phyloP scores from a whole-genome alignment of 92 coral and sea anemone species.

The Palythoa heliodiscus region DNA sequence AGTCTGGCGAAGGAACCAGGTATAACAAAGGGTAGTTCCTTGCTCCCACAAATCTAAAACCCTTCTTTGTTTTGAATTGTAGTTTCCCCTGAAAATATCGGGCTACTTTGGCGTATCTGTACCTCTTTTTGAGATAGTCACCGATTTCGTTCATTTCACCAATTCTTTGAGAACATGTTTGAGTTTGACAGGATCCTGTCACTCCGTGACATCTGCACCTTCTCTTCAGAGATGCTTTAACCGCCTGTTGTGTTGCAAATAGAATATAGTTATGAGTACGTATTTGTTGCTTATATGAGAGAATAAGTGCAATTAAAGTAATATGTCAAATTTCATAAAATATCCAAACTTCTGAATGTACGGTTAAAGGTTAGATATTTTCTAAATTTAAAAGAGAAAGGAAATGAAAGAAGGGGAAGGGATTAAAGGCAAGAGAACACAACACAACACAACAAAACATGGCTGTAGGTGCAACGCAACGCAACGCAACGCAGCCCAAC shows the following conservation, averaged over 20 bases:
- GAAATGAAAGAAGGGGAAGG: no score
- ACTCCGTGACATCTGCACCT: slow-evolving; percentile 91
- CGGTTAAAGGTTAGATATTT: no score
- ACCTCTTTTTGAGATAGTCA: slow-evolving; percentile 62
- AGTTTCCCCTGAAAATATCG: slow-evolving; percentile 31
- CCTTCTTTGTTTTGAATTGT: slow-evolving; percentile 41
- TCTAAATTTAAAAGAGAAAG: no score
- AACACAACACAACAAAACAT: no score
- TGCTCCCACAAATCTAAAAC: slow-evolving; percentile 49
- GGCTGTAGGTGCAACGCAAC: no score
- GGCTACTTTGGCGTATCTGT: slow-evolving; percentile 59
- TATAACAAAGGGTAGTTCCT: slow-evolving; percentile 66
- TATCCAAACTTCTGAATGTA: no score
- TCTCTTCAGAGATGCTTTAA: slow-evolving; percentile 59
- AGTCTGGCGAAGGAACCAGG: slow-evolving; percentile 81
- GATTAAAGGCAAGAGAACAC: no score
- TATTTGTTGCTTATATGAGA: background rate
- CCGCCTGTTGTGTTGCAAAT: slow-evolving; percentile 57
- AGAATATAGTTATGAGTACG: background rate
- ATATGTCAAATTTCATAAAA: background rate
- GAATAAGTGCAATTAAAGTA: background rate
- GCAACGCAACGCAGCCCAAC: no score
- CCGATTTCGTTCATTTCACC: slow-evolving; percentile 69
- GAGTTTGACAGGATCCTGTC: slow-evolving; percentile 71
- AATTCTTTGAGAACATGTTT: slow-evolving; percentile 79